These are phyloP conservation scores for Dipodomys merriami DNA, from an alignment of 2,113 vertebrate species.

Conservation along the genomic window DNA sequence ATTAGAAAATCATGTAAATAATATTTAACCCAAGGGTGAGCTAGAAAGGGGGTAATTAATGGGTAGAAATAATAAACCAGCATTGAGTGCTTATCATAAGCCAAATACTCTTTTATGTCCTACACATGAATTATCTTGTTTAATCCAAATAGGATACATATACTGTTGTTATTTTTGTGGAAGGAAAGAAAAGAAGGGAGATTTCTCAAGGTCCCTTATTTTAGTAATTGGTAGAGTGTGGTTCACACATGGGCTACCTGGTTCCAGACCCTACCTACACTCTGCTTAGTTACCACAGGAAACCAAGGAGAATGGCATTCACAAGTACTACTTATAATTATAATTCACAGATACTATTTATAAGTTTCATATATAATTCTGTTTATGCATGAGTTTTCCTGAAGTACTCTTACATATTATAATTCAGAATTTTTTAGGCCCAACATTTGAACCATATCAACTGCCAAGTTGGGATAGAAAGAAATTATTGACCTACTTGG, in stretches of 20 bases:
- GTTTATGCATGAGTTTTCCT: neutral
- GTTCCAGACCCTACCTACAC: neutral
- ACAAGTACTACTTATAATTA: neutral
- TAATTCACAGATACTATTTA: neutral
- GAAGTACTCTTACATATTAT: neutral
- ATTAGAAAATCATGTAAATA: conserved; percentile 75
- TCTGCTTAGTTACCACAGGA: neutral
- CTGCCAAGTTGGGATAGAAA: neutral
- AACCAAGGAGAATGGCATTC: neutral
- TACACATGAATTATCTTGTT: conserved; percentile 20
- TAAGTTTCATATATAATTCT: conserved; percentile 10
- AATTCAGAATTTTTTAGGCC: neutral
- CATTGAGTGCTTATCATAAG: conserved; percentile 48
- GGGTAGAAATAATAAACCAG: conserved; percentile 52
- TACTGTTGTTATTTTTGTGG: neutral
- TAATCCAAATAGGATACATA: neutral
- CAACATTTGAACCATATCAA: neutral
- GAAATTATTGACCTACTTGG: neutral
- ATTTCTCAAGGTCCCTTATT: neutral
- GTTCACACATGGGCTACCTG: neutral
- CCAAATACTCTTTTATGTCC: neutral
- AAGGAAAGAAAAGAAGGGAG: neutral
- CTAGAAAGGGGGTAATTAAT: conserved; percentile 58
- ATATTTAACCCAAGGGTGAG: conserved; percentile 62
- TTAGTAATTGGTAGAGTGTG: neutral